Conservation (phyloP, 2,797 vertebrate genomes). For the Staurois parvus region DNA sequence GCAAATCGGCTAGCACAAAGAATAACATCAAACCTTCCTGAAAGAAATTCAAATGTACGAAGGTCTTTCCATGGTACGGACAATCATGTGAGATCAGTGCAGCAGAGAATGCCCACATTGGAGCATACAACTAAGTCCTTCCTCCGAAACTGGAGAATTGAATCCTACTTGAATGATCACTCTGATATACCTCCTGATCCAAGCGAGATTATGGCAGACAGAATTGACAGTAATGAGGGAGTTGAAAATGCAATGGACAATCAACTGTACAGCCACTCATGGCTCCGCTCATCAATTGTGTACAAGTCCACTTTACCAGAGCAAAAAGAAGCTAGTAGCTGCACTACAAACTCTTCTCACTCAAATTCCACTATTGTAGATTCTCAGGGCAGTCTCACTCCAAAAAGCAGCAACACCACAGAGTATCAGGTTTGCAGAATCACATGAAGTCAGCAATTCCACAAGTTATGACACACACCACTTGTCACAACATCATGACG, state of each 20-base stretch:
- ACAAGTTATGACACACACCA: conserved; percentile 60
- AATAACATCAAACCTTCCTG: conserved; percentile 71
- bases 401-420: conserved; percentile 70
- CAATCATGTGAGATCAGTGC: conserved; percentile 80
- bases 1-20: conserved; percentile 77
- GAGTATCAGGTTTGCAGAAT: conserved; percentile 59
- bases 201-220: conserved; percentile 72
- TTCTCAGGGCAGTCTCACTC: conserved; percentile 74
- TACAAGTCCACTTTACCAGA: conserved; percentile 87
- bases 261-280: conserved; percentile 77
- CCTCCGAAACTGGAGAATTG: conserved; percentile 90
- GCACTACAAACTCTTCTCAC: conserved; percentile 77
- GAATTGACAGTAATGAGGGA: conserved; percentile 78
- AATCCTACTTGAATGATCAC: conserved; percentile 89
- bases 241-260: conserved; percentile 75
- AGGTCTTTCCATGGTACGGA: conserved; percentile 88
- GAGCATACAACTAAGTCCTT: conserved; percentile 90
- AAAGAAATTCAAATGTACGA: conserved; percentile 81
- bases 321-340: conserved; percentile 84
- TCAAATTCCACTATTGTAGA: conserved; percentile 75
- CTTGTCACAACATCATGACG: conserved; percentile 65
- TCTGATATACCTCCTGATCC: conserved; percentile 77
- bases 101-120: conserved; percentile 88
- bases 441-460: conserved; percentile 40
- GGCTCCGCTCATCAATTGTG: conserved; percentile 85